Evolutionary conservation across 2,888 invertebrate species (phyloP).

Genomic region (Aleiodes alternator): DNA sequence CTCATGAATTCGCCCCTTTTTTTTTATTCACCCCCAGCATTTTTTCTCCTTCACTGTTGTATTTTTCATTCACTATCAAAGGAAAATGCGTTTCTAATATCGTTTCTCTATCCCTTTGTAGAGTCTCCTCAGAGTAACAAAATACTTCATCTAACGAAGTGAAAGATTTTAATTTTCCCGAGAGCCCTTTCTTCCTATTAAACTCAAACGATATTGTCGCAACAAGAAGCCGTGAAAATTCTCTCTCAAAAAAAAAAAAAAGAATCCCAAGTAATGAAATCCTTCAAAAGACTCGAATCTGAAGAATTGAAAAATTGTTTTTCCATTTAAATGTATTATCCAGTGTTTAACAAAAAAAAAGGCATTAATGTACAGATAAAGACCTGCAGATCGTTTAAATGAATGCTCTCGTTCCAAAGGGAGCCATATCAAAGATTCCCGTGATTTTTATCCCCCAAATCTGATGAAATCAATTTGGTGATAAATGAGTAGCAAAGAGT

Average conservation of each 20-base stretch:
- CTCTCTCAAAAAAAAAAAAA: not conserved
- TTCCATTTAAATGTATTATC: not conserved
- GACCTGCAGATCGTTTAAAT: slow-evolving; percentile 1
- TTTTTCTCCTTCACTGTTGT: slow-evolving; percentile 40
- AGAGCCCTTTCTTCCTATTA: slow-evolving; percentile 25
- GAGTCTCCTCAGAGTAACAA: slow-evolving; percentile 11
- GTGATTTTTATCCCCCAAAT: slow-evolving; percentile 2
- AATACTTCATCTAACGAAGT: slow-evolving; percentile 29
- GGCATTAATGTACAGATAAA: not conserved
- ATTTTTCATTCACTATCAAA: not conserved
- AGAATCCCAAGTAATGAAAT: slow-evolving; percentile 27
- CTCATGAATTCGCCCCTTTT: slow-evolving; percentile 14
- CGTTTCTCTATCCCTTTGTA: slow-evolving; percentile 1
- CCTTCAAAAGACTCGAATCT: slow-evolving; percentile 7
- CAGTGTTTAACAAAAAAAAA: not conserved
- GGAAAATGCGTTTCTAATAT: slow-evolving; percentile 8
- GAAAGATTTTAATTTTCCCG: slow-evolving; percentile 27
- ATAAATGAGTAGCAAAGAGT: slow-evolving; percentile 11
- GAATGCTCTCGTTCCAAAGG: not conserved
- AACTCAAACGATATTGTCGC: slow-evolving; percentile 25
- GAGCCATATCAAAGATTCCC: slow-evolving; percentile 23
- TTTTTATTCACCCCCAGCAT: not conserved
- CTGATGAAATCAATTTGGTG: slow-evolving; percentile 29
- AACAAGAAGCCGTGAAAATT: not conserved
- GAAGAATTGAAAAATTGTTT: too few relatives aligned